phyloP scores from a whole-genome alignment of 2,888 invertebrate genomes.

The Archips crataeganus region DNA sequence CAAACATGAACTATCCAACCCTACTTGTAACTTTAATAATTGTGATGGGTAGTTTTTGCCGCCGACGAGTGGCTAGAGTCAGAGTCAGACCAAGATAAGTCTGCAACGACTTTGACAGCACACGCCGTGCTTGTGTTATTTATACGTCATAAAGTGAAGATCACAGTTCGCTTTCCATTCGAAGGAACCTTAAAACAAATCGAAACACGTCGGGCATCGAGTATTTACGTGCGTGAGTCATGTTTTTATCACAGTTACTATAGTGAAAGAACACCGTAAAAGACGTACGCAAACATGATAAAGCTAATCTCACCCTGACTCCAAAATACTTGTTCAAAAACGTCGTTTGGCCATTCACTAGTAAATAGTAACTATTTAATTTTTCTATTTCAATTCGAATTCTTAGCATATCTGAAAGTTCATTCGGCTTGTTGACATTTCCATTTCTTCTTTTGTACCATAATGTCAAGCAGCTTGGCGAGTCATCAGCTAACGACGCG shows the following conservation, averaged over 20 bases:
- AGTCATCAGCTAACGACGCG: not conserved
- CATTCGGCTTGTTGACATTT: too few species aligned
- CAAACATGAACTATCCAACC: not conserved
- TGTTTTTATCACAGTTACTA: not conserved
- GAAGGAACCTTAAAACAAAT: too few species aligned
- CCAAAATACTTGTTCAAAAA: constrained; percentile 11
- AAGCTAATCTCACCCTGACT: constrained; percentile 1
- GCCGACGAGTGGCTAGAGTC: too few species aligned
- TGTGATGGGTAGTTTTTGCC: too few species aligned
- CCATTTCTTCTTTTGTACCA: not conserved
- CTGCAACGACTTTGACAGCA: too few species aligned
- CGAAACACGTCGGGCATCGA: too few species aligned
- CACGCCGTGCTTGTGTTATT: too few species aligned
- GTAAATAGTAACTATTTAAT: constrained; percentile 5
- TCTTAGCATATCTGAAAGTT: not conserved
- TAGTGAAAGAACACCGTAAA: not conserved
- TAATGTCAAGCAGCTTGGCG: not conserved
- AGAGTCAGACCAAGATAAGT: too few species aligned
- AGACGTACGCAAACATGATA: not conserved
- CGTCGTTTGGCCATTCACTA: not conserved
- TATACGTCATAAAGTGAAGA: too few species aligned
- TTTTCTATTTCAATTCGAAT: not conserved
- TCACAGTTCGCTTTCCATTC: too few species aligned
- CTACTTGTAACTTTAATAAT: too few species aligned
- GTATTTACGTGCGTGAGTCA: too few species aligned